Percentiles rank a stretch among this genome's conserved stretches.
Evolutionary conservation across 2,113 vertebrate species (phyloP).

Genomic region (Myanophis thanlyinensis): DNA sequence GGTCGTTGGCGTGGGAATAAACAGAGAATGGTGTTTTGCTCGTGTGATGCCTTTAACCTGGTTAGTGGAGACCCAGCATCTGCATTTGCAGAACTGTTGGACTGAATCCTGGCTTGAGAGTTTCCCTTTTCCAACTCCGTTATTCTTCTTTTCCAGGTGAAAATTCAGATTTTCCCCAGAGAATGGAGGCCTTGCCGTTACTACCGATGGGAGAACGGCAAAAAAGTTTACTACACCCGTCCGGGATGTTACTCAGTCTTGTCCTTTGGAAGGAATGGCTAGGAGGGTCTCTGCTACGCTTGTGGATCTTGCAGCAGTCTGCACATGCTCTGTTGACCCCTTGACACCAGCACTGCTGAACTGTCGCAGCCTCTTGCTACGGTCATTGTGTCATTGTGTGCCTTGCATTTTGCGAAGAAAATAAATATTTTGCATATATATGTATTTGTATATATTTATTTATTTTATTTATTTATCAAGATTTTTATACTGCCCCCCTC

Average conservation of each 20-base stretch:
- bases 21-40: not conserved
- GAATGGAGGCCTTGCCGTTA: not conserved
- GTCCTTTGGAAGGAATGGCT: accelerated
- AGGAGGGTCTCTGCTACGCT: not conserved
- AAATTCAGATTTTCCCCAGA: not conserved
- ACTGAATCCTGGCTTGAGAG: not conserved
- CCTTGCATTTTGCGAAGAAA: not conserved
- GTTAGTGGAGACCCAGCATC: not conserved
- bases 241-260: accelerated
- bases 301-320: not conserved
- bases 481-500: no score
- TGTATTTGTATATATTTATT: not conserved
- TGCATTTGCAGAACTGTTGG: not conserved
- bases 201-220: not conserved
- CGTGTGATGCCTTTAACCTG: not conserved
- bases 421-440: not conserved
- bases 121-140: not conserved
- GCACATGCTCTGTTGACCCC: not conserved
- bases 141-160: not conserved
- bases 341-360: accelerated
- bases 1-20: not conserved
- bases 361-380: no score
- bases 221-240: not conserved
- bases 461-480: no score
- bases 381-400: not conserved